Evolutionary conservation across 2,113 vertebrate species (phyloP).

Genomic region (Epinephelus moara): DNA sequence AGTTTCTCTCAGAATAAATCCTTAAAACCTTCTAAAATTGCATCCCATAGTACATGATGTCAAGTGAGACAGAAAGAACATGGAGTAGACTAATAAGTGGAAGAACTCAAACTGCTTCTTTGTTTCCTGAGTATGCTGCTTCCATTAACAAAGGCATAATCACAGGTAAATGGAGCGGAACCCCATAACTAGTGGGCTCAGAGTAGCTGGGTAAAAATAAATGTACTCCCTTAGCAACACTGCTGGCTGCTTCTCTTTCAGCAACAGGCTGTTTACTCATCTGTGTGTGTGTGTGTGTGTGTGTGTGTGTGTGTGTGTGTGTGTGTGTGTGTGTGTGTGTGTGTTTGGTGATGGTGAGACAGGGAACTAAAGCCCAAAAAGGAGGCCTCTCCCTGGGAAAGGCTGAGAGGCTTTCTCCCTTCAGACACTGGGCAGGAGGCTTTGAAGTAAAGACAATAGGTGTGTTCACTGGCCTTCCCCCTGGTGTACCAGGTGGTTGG

Average conservation of each 20-base stretch:
- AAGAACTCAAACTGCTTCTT: conserved; percentile 38
- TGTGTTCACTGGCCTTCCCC: conserved; percentile 42
- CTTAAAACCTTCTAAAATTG: neutral
- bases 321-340: conserved; percentile 23
- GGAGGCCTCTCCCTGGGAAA: conserved; percentile 52
- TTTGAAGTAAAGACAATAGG: conserved; percentile 73
- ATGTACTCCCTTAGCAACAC: conserved; percentile 59
- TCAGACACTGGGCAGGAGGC: conserved; percentile 32
- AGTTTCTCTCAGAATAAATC: conserved; percentile 1
- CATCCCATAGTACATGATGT: neutral
- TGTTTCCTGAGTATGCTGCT: conserved; percentile 34
- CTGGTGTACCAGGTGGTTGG: conserved; percentile 62
- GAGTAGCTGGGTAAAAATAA: conserved; percentile 68
- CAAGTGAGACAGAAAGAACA: conserved; percentile 28
- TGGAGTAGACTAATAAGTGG: conserved; percentile 13
- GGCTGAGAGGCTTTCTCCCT: conserved; percentile 44
- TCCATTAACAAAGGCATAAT: conserved; percentile 51
- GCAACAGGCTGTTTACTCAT: conserved; percentile 69
- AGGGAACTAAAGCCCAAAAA: conserved; percentile 34
- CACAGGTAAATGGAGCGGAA: conserved; percentile 67
- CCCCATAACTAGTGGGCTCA: conserved; percentile 48
- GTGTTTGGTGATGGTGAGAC: neutral
- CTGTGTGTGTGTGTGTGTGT: conserved; percentile 26
- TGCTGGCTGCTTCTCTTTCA: conserved; percentile 45
- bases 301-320: conserved; percentile 37